These are phyloP conservation scores for Hyla sarda DNA, from an alignment of 2,113 vertebrate genomes.

Conservation along the genomic window DNA sequence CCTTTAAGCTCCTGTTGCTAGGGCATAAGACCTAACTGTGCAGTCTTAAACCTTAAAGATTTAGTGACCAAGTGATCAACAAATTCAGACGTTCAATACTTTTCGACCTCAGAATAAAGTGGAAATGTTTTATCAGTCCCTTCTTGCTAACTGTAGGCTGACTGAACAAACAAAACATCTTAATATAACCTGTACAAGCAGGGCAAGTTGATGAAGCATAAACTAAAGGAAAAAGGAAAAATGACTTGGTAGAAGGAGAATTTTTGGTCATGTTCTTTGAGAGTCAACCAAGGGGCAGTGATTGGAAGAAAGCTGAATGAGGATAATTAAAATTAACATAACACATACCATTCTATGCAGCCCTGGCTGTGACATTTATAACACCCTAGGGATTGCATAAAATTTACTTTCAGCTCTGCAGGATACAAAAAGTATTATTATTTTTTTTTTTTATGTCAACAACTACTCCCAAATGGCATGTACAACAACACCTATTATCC, in stretches of 20 bases:
- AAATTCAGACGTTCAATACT: constrained; percentile 69
- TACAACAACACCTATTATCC: too few relatives aligned
- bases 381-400: not conserved
- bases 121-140: constrained; percentile 70
- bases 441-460: not conserved
- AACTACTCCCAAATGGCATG: too few relatives aligned
- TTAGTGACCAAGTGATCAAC: constrained; percentile 65
- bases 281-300: constrained; percentile 75
- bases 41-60: constrained; percentile 53
- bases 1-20: too few relatives aligned
- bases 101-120: constrained; percentile 70
- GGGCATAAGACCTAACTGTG: not conserved
- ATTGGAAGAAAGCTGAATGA: constrained; percentile 72
- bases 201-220: constrained; percentile 80
- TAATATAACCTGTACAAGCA: constrained; percentile 72
- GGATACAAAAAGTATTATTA: not conserved
- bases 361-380: constrained; percentile 20
- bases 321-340: constrained; percentile 24
- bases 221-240: constrained; percentile 73
- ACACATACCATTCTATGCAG: not conserved
- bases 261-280: constrained; percentile 78
- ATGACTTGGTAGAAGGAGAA: constrained; percentile 71
- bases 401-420: not conserved
- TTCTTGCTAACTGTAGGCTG: constrained; percentile 66
- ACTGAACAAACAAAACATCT: constrained; percentile 72